Evolutionary conservation across 1,140 invertebrate genomes (phyloP).

Genomic region (Rhyzopertha dominica): DNA sequence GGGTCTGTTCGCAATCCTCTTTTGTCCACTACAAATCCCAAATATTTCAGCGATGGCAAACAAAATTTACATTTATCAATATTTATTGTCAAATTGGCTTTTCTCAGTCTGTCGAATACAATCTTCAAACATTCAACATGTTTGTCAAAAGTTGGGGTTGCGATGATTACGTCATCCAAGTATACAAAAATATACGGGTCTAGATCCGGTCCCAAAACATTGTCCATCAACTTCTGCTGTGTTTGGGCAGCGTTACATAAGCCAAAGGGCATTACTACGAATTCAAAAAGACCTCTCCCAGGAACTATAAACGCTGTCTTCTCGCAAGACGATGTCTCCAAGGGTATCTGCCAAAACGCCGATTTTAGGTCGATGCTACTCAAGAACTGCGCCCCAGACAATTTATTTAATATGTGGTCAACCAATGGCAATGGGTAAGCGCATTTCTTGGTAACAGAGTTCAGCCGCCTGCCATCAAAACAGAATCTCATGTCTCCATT

Average conservation of each 20-base stretch:
- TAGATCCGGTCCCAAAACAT: conserved; percentile 21
- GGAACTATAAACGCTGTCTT: conserved; percentile 23
- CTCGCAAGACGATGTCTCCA: conserved; percentile 17
- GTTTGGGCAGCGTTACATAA: conserved; percentile 30
- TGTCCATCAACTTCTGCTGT: conserved; percentile 40
- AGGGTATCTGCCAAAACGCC: conserved; percentile 29
- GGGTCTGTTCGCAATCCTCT: no score
- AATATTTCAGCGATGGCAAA: no score
- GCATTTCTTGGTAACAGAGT: conserved; percentile 27
- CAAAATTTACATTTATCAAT: no score
- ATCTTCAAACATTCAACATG: conserved; percentile 12
- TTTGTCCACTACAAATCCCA: no score
- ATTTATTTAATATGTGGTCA: conserved; percentile 27
- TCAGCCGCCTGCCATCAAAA: conserved; percentile 33
- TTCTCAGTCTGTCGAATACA: no score
- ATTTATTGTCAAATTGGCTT: no score
- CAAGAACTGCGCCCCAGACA: conserved; percentile 25
- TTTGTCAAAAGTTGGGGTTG: conserved; percentile 14
- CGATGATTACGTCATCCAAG: conserved; percentile 38
- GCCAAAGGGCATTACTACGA: conserved; percentile 37
- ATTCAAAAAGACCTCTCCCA: conserved; percentile 29
- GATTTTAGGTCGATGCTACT: conserved; percentile 27
- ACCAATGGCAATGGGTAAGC: conserved; percentile 22
- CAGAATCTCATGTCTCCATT: conserved; percentile 26
- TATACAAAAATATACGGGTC: conserved; percentile 26